A percentile compares a stretch with the other conserved stretches of the same genome.
Conservation (phyloP, 2,888 invertebrate species). For the Standfussiana lucernea region DNA sequence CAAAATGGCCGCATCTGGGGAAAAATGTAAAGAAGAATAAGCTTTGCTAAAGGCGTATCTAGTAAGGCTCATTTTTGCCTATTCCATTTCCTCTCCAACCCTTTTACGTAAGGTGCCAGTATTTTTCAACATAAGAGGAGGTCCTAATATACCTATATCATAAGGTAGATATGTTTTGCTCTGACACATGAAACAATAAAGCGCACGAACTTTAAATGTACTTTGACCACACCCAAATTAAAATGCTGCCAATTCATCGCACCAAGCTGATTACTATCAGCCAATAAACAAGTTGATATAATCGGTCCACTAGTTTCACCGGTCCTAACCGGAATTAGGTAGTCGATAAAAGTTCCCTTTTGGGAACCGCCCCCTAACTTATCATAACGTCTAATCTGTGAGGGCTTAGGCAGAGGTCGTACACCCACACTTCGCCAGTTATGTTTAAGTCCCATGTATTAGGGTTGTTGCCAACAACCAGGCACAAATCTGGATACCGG, state of each 20-base stretch:
- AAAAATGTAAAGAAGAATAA: no score
- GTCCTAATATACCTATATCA: no score
- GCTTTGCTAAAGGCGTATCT: no score
- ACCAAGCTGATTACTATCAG: constrained; percentile 11
- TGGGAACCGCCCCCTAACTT: not conserved
- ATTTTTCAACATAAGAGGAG: no score
- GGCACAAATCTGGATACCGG: not conserved
- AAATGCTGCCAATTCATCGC: constrained; percentile 28
- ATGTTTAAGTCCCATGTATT: not conserved
- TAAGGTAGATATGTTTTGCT: no score
- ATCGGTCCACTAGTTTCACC: not conserved
- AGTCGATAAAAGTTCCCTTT: not conserved
- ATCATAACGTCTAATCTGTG: not conserved
- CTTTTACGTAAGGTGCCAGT: no score
- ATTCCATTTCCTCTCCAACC: no score
- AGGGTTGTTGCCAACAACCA: not conserved
- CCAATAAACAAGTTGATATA: constrained; percentile 2
- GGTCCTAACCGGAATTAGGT: no score
- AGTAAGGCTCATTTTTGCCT: no score
- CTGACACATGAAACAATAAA: no score
- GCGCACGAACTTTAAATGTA: not conserved
- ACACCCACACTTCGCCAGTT: not conserved
- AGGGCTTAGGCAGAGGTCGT: not conserved
- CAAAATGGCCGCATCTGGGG: no score
- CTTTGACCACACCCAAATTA: not conserved